Evolutionary conservation across 1,140 invertebrate species (phyloP), one percentile per base, ranked within the genome.

Genomic region (Polypedilum pembai): DNA sequence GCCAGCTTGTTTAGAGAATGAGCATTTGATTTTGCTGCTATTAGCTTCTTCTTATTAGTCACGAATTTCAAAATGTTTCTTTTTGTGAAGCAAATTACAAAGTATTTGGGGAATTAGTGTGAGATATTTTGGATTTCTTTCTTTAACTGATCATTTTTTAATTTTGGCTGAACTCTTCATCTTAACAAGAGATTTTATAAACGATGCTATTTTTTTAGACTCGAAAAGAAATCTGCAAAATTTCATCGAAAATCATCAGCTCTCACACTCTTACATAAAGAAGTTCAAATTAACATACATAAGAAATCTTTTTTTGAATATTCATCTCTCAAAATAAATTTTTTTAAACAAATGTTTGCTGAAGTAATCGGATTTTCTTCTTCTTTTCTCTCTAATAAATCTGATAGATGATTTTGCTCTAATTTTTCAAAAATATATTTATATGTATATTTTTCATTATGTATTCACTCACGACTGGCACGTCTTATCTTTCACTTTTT

Each of bases 321-420:
- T 56, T 56, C 45, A 56, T 56, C 45, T 12, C 45, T 12, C 45
- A 56, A 33, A 33, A 33, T 33, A 33, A 33, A 15, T 56, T 56
- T 56, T 56, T 56, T 56, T 56, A 56, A 56, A 56, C 45, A 56
- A 56, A 56, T 56, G 45, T 56, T 56, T 56, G 45, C 15, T 56
- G 45, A 56, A 56, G 45, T 56, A 56, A 56, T 56, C 45, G 45
- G 12, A 56, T 56, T 56, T 56, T 56, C 45, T 56, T 56, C 12
- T 56, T 56, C 12, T 56, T 56, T 56, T 0, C 45, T 56, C n/a
- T 56, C 8, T n/a, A n/a, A 56, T 56, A 15, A 56, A 56, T 56
- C 45, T 56, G 45, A 56, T 56, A 56, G 45, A 56, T 56, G 45
- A n/a, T 56, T 12, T n/a, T 56, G 45, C 45, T 56, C 45, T n/a